These are phyloP conservation scores for Dusona sp. DNA, from an alignment of 2,888 invertebrate genomes.

Conservation along the genomic window DNA sequence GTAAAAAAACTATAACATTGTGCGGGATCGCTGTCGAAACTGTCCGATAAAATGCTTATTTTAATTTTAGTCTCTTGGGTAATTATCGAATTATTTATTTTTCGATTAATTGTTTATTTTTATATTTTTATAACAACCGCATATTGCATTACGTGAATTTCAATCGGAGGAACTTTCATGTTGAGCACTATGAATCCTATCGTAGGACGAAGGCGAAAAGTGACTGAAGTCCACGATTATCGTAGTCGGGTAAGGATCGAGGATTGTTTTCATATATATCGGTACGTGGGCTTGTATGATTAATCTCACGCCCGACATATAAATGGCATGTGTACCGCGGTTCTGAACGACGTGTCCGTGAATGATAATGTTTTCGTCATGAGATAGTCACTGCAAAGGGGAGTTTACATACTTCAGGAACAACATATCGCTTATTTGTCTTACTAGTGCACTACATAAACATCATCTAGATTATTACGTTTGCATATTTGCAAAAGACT, in stretches of 20 bases:
- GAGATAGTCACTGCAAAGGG: constrained; percentile 34
- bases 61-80: neutral
- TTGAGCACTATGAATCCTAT: constrained; percentile 43
- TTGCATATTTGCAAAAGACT: neutral
- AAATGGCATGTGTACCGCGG: constrained; percentile 64
- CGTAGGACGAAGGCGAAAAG: constrained; percentile 52
- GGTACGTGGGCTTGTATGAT: constrained; percentile 33
- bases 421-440: constrained; percentile 36
- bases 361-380: constrained; percentile 63
- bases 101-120: constrained; percentile 2
- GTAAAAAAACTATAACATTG: neutral
- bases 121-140: neutral
- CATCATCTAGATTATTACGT: neutral
- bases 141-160: neutral
- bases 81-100: neutral
- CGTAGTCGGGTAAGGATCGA: constrained; percentile 25
- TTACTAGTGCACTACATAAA: constrained; percentile 3
- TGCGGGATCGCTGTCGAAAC: neutral
- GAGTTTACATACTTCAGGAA: constrained; percentile 25
- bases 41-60: neutral
- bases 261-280: constrained; percentile 55
- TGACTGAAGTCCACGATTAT: constrained; percentile 54
- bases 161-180: neutral
- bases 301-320: constrained; percentile 59
- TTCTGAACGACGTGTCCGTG: constrained; percentile 34